Evolutionary conservation across 2,797 vertebrate species (phyloP).

Genomic region (Telmatherina bonti): DNA sequence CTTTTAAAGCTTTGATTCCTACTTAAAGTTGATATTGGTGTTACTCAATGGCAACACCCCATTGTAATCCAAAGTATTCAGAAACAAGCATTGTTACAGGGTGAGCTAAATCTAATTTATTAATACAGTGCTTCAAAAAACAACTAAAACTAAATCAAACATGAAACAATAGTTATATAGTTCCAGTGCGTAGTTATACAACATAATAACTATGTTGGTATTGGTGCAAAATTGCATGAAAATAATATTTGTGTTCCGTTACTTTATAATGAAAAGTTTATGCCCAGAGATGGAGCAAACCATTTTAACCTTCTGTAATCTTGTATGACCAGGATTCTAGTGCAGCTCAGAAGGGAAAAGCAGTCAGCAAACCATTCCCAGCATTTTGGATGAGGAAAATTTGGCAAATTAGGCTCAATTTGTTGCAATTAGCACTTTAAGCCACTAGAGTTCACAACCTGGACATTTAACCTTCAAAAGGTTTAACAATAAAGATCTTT

Average conservation of each 20-base stretch:
- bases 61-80: background rate
- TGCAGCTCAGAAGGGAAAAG: background rate
- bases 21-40: conserved; percentile 22
- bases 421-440: no score
- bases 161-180: background rate
- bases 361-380: background rate
- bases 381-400: no score
- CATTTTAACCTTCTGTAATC: background rate
- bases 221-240: background rate
- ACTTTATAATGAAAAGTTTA: background rate
- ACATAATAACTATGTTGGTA: background rate
- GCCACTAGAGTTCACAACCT: no score
- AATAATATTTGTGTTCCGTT: background rate
- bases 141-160: background rate
- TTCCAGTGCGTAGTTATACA: background rate
- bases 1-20: conserved; percentile 33
- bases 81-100: background rate
- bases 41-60: background rate
- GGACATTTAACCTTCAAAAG: no score
- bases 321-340: background rate
- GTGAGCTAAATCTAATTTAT: background rate
- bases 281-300: background rate
- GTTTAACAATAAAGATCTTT: no score
- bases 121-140: background rate
- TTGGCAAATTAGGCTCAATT: no score